Evolutionary conservation across 2,797 vertebrate species (phyloP).

Genomic region (Dryobates pubescens): DNA sequence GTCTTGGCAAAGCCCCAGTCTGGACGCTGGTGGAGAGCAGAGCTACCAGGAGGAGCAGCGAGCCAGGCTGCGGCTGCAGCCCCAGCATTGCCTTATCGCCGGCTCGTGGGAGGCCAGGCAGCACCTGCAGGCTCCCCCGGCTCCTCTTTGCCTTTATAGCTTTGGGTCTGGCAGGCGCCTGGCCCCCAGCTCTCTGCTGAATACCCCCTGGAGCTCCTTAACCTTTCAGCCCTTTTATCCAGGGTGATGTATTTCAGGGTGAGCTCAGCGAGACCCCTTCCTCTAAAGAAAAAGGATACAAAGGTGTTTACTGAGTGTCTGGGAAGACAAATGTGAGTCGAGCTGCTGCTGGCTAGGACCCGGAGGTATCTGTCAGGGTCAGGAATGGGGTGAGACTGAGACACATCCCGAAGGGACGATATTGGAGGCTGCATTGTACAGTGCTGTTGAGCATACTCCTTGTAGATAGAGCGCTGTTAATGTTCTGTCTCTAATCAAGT

Average conservation of each 20-base stretch:
- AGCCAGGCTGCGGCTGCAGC: not conserved
- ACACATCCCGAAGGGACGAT: not conserved
- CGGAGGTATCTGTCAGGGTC: constrained; percentile 34
- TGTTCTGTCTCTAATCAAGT: not conserved
- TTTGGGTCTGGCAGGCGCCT: constrained; percentile 3
- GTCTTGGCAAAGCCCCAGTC: constrained; percentile 41
- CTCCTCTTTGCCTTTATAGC: constrained; percentile 52
- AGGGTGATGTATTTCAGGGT: constrained; percentile 67
- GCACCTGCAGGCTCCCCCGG: not conserved
- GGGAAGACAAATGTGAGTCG: constrained; percentile 49
- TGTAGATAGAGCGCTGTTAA: not conserved
- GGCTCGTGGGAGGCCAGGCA: not conserved
- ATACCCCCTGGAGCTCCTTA: constrained; percentile 53
- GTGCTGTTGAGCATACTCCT: not conserved
- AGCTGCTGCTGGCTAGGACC: constrained; percentile 25
- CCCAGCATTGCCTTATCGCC: constrained; percentile 41
- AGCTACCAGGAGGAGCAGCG: constrained; percentile 10
- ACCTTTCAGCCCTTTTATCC: constrained; percentile 70
- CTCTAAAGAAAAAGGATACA: constrained; percentile 66
- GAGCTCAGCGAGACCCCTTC: constrained; percentile 68
- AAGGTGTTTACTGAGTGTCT: constrained; percentile 69
- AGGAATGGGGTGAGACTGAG: not conserved
- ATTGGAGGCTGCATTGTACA: not conserved
- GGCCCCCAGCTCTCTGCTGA: constrained; percentile 38
- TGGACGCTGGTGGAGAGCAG: constrained; percentile 49